Conservation (phyloP, 1,140 invertebrate genomes). For the Triops cancriformis region DNA sequence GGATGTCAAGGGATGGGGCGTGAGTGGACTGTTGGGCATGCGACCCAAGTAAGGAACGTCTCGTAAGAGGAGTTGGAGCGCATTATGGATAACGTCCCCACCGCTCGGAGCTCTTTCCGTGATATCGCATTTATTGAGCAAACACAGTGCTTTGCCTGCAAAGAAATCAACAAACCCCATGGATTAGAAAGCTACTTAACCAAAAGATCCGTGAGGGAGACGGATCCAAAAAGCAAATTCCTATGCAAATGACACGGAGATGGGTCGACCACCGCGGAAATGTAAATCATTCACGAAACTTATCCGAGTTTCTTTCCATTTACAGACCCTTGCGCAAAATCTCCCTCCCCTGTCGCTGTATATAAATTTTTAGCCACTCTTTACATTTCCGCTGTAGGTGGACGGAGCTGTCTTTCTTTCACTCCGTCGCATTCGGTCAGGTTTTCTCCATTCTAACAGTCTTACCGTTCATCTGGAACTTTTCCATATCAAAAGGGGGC, state of each 20-base stretch:
- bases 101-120: slow-evolving; percentile 81
- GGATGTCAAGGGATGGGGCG: slow-evolving; percentile 54
- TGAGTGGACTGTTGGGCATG: slow-evolving; percentile 71
- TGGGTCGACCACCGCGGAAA: background rate
- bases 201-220: slow-evolving; percentile 19
- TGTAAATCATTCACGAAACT: background rate
- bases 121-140: slow-evolving; percentile 80
- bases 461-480: slow-evolving; percentile 94
- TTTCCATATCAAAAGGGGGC: slow-evolving; percentile 80
- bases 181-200: slow-evolving; percentile 26
- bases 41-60: slow-evolving; percentile 64
- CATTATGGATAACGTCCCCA: slow-evolving; percentile 87
- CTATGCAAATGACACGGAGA: slow-evolving; percentile 14
- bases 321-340: background rate
- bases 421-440: background rate
- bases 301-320: background rate
- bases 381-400: background rate
- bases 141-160: slow-evolving; percentile 75
- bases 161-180: slow-evolving; percentile 26
- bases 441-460: background rate
- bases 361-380: background rate
- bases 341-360: background rate
- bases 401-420: background rate
- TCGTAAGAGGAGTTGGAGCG: slow-evolving; percentile 74
- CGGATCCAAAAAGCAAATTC: slow-evolving; percentile 16